Evolutionary conservation across 2,888 invertebrate genomes (phyloP).

Genomic region (Leuctra nigra): DNA sequence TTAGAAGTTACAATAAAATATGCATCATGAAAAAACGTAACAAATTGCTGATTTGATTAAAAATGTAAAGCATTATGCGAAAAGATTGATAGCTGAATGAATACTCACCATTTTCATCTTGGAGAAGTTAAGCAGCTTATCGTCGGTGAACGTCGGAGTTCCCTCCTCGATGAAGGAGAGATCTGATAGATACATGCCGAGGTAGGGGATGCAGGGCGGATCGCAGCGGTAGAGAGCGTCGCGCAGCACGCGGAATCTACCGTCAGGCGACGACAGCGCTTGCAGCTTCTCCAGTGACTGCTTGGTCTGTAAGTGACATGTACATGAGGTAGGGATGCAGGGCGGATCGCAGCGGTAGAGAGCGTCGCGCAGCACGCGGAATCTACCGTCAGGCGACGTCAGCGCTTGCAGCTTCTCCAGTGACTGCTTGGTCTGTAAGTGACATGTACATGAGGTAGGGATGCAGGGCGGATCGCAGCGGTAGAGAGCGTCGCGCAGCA

Average conservation of each 20-base stretch:
- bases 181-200: conserved; percentile 86
- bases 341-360: conserved; percentile 78
- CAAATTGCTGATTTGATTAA: too few relatives aligned
- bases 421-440: conserved; percentile 72
- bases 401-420: conserved; percentile 80
- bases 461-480: conserved; percentile 63
- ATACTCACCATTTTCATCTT: conserved; percentile 85
- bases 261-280: conserved; percentile 80
- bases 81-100: too few relatives aligned
- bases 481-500: conserved; percentile 79
- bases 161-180: conserved; percentile 91
- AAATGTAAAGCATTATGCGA: too few relatives aligned
- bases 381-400: conserved; percentile 83
- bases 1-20: too few relatives aligned
- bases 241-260: conserved; percentile 76
- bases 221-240: conserved; percentile 86
- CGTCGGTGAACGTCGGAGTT: conserved; percentile 83
- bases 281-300: conserved; percentile 84
- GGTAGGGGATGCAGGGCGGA: conserved; percentile 78
- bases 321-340: background rate
- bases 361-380: conserved; percentile 78
- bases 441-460: conserved; percentile 24
- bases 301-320: conserved; percentile 57
- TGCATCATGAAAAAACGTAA: too few relatives aligned
- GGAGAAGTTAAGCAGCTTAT: conserved; percentile 83